These are phyloP conservation scores for Littorina saxatilis DNA, from an alignment of 1,140 invertebrate genomes.

Conservation along the genomic window DNA sequence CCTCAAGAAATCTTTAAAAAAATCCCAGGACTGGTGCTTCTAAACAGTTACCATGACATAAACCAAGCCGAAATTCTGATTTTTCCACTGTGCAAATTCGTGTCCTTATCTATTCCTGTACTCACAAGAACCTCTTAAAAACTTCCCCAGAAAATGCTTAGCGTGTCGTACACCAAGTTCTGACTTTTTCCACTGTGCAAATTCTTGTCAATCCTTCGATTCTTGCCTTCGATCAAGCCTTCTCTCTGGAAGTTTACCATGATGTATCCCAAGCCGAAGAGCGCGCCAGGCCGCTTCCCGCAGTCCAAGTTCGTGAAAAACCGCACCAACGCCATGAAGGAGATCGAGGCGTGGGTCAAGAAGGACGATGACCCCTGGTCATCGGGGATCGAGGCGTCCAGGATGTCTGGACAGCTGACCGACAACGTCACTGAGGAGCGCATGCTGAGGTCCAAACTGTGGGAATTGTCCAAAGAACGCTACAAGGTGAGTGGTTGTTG, in stretches of 20 bases:
- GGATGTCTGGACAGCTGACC: constrained; percentile 52
- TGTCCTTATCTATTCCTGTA: neutral
- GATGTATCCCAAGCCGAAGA: constrained; percentile 47
- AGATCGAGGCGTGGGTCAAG: constrained; percentile 56
- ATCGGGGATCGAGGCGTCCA: constrained; percentile 32
- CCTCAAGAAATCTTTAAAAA: no score
- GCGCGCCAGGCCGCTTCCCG: constrained; percentile 33
- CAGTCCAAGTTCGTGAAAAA: constrained; percentile 43
- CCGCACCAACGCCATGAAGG: constrained; percentile 55
- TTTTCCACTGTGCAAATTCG: no score
- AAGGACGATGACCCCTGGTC: constrained; percentile 31
- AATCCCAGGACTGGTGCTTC: no score
- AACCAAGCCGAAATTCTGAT: no score
- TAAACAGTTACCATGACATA: no score
- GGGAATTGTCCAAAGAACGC: constrained; percentile 59
- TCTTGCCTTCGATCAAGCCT: neutral
- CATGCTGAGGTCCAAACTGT: constrained; percentile 55
- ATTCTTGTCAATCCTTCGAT: neutral
- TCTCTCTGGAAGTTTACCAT: neutral
- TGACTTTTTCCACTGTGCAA: neutral
- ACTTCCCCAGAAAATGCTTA: neutral
- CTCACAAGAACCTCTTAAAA: neutral
- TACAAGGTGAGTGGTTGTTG: constrained; percentile 44
- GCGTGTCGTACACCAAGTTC: neutral
- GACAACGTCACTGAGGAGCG: constrained; percentile 61